Evolutionary conservation across 1,140 invertebrate genomes (phyloP).

Genomic region (Phthorimaea operculella): DNA sequence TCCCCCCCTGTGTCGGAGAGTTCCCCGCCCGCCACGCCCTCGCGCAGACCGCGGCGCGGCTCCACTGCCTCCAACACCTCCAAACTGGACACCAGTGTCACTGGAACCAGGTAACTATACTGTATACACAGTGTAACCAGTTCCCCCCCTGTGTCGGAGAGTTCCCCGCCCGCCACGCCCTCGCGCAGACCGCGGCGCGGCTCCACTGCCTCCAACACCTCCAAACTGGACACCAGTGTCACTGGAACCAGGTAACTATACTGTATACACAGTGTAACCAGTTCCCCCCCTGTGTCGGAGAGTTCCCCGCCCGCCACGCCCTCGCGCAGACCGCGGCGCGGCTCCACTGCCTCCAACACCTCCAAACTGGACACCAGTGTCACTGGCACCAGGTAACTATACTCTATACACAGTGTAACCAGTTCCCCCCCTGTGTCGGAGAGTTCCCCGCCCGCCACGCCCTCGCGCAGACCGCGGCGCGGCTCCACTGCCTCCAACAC

Average conservation of each 20-base stretch:
- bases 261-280: no score
- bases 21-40: conserved; percentile 18
- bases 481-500: conserved; percentile 21
- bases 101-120: no score
- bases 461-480: conserved; percentile 23
- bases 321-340: conserved; percentile 20
- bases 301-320: conserved; percentile 18
- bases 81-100: conserved; percentile 22
- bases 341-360: conserved; percentile 21
- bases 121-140: neutral
- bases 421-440: conserved; percentile 3
- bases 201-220: no score
- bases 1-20: conserved; percentile 10
- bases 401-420: no score
- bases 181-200: no score
- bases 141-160: conserved; percentile 9
- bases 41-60: conserved; percentile 21
- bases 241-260: no score
- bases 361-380: conserved; percentile 23
- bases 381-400: no score
- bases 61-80: conserved; percentile 21
- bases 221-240: no score
- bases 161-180: conserved; percentile 15
- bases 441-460: conserved; percentile 17
- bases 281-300: conserved; percentile 1